Evolutionary conservation across 2,888 invertebrate genomes (phyloP).

Genomic region (Pyrocoelia pectoralis): DNA sequence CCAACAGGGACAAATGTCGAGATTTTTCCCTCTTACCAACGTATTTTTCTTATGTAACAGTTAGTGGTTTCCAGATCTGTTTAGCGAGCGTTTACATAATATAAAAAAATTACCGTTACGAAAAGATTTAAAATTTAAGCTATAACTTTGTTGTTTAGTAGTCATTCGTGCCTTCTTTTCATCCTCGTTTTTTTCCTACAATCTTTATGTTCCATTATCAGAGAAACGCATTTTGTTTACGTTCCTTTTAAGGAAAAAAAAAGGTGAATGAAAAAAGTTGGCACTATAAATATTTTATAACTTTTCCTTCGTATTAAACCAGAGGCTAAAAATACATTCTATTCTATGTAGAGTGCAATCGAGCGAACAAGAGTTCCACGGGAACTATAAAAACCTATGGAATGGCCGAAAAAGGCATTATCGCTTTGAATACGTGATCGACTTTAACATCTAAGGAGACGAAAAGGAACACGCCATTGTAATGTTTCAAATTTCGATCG

Average conservation of each 20-base stretch:
- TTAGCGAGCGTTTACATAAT: not conserved
- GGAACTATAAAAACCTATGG: conserved; percentile 33
- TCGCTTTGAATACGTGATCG: conserved; percentile 34
- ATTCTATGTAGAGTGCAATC: conserved; percentile 33
- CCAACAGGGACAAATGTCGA: conserved; percentile 6
- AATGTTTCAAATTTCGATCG: conserved; percentile 16
- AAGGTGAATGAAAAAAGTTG: conserved; percentile 31
- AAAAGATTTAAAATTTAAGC: conserved; percentile 14
- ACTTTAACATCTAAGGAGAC: conserved; percentile 20
- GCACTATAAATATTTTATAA: conserved; percentile 36
- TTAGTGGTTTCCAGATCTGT: not conserved
- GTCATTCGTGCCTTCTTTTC: conserved; percentile 16
- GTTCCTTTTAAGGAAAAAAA: conserved; percentile 14
- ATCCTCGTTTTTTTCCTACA: conserved; percentile 11
- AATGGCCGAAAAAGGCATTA: conserved; percentile 35
- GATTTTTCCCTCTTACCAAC: conserved; percentile 8
- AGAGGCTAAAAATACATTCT: conserved; percentile 28
- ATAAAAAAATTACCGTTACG: conserved; percentile 11
- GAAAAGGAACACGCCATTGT: conserved; percentile 7
- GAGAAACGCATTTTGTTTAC: conserved; percentile 28
- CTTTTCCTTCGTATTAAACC: conserved; percentile 33
- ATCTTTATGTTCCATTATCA: conserved; percentile 29
- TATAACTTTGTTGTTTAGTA: conserved; percentile 24
- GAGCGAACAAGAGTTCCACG: conserved; percentile 27
- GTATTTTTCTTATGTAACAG: conserved; percentile 1